phyloP scores from a whole-genome alignment of 2,888 invertebrate genomes.

The Mesoligia furuncula region DNA sequence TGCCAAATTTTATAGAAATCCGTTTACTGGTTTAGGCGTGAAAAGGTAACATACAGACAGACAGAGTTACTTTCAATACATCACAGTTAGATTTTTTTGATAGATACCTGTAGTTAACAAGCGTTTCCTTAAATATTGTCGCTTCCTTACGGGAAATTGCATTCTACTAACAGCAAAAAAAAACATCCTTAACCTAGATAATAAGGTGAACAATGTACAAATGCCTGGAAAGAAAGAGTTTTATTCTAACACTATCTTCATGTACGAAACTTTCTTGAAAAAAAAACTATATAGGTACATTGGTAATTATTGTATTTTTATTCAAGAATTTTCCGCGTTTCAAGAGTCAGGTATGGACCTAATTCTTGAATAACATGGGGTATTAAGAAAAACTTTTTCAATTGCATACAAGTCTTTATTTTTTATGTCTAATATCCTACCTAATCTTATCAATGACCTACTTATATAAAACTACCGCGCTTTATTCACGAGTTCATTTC shows the following conservation, averaged over 20 bases:
- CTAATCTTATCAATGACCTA: slow-evolving; percentile 2
- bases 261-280: neutral
- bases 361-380: neutral
- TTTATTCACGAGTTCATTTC: slow-evolving; percentile 28
- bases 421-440: neutral
- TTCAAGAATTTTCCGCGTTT: too few relatives aligned
- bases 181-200: neutral
- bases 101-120: neutral
- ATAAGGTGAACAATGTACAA: neutral
- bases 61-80: neutral
- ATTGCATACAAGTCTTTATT: slow-evolving; percentile 1
- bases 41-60: too few relatives aligned
- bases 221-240: neutral
- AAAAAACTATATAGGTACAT: neutral
- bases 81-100: neutral
- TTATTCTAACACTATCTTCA: too few relatives aligned
- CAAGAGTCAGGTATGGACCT: neutral
- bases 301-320: neutral
- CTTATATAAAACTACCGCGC: slow-evolving; percentile 36
- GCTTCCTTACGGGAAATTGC: neutral
- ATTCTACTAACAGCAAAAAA: neutral
- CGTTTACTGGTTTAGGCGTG: too few relatives aligned
- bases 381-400: neutral
- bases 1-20: too few relatives aligned
- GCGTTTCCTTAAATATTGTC: neutral